Conservation (phyloP, 2,113 vertebrate species). For the Morone chrysops region DNA sequence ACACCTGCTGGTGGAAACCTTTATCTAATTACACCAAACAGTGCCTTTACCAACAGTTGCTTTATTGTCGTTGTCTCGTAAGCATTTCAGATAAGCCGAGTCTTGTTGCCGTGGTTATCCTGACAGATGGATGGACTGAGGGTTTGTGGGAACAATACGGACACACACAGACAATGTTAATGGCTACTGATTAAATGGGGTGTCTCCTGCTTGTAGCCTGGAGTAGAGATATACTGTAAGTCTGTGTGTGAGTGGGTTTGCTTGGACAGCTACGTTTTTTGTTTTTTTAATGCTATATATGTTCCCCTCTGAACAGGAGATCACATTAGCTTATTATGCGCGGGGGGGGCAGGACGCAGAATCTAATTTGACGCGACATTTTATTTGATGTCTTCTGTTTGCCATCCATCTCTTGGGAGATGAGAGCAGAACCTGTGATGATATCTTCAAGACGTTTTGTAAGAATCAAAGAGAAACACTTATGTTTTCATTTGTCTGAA, state of each 20-base stretch:
- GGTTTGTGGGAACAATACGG: conserved; percentile 12
- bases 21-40: conserved; percentile 40
- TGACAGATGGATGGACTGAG: conserved; percentile 3
- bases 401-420: conserved; percentile 50
- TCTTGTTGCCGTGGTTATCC: conserved; percentile 38
- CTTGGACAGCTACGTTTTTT: background rate
- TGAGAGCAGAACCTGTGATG: conserved; percentile 50
- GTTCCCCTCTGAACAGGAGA: conserved; percentile 13
- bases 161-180: background rate
- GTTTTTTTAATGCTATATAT: background rate
- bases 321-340: conserved; percentile 43
- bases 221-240: background rate
- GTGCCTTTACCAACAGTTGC: conserved; percentile 6
- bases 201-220: background rate
- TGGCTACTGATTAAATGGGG: background rate
- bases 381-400: conserved; percentile 56
- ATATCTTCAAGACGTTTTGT: conserved; percentile 46
- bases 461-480: conserved; percentile 57
- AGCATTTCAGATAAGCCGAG: conserved; percentile 18
- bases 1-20: conserved; percentile 4
- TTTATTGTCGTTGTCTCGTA: conserved; percentile 26
- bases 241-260: conserved; percentile 17
- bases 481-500: conserved; percentile 55
- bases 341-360: background rate
- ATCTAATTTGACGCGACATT: conserved; percentile 46